phyloP scores from a whole-genome alignment of 2,113 vertebrate species.

The Semicossyphus pulcher region DNA sequence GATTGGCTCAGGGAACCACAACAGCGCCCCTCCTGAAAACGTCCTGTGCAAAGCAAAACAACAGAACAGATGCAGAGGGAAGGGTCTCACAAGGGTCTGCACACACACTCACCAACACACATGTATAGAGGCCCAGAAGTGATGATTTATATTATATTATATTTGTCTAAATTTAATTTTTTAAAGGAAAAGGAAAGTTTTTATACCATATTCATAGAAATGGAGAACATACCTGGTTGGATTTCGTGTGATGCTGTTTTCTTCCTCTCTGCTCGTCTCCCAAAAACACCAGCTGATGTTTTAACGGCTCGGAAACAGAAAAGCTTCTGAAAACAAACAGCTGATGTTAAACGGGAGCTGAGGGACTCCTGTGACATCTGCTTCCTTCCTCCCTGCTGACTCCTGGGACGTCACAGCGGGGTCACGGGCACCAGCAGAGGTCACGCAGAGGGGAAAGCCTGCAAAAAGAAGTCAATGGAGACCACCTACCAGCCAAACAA shows the following conservation, averaged over 20 bases:
- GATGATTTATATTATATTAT: no score
- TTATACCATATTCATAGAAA: background rate
- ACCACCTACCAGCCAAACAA: constrained; percentile 3
- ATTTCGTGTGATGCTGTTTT: background rate
- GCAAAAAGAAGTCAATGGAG: no score
- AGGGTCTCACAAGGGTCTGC: no score
- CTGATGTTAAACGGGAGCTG: constrained; percentile 21
- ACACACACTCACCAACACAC: no score
- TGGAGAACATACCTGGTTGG: background rate
- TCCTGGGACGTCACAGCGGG: constrained; percentile 45
- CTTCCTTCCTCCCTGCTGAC: constrained; percentile 61
- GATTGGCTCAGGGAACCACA: no score
- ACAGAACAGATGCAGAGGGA: no score
- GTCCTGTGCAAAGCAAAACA: no score
- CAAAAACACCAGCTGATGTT: background rate
- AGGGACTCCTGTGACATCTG: constrained; percentile 55
- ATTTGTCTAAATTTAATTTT: no score
- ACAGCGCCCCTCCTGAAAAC: no score
- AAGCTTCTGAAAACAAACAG: constrained; percentile 62
- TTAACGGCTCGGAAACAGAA: constrained; percentile 8
- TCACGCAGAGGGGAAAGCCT: constrained; percentile 40
- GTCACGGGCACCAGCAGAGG: constrained; percentile 51
- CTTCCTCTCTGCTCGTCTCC: background rate
- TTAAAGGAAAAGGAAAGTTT: no score
- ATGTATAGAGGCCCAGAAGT: no score